phyloP scores from a whole-genome alignment of 2,113 vertebrate genomes.

The Eubucco bourcierii region DNA sequence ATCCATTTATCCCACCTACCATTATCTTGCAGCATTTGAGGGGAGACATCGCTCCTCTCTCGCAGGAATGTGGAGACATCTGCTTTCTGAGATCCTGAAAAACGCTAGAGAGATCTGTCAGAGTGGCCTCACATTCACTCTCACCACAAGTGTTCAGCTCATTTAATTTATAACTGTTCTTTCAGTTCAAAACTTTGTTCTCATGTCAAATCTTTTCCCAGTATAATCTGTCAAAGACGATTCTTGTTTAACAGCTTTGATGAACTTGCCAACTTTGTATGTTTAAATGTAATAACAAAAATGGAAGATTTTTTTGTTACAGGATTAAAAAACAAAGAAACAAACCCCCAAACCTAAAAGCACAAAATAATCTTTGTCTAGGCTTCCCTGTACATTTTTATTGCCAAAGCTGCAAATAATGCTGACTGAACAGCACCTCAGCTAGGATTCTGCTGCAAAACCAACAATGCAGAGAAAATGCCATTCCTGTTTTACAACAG shows the following conservation, averaged over 20 bases:
- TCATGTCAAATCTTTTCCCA: background rate
- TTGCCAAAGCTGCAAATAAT: conserved; percentile 4
- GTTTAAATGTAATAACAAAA: conserved; percentile 1
- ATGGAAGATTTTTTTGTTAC: background rate
- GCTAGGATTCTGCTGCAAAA: background rate
- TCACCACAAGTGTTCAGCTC: background rate
- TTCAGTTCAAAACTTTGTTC: conserved; percentile 29
- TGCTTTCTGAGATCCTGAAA: conserved; percentile 10
- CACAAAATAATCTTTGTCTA: conserved; percentile 1
- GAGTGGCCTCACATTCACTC: background rate
- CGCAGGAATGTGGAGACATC: background rate
- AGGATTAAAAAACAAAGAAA: background rate
- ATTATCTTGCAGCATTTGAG: background rate
- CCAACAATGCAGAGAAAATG: background rate
- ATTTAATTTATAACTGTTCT: conserved; percentile 47
- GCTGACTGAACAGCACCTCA: background rate
- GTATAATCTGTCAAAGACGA: background rate
- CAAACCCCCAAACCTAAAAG: background rate
- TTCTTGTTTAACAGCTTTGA: conserved; percentile 35
- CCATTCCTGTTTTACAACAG: background rate
- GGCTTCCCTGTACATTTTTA: conserved; percentile 41
- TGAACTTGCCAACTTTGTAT: background rate
- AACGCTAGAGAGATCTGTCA: background rate
- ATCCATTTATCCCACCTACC: background rate
- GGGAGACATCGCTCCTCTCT: background rate